Evolutionary conservation across 2,797 vertebrate genomes (phyloP), one percentile per base, ranked within the genome.

Genomic region (Menidia menidia): DNA sequence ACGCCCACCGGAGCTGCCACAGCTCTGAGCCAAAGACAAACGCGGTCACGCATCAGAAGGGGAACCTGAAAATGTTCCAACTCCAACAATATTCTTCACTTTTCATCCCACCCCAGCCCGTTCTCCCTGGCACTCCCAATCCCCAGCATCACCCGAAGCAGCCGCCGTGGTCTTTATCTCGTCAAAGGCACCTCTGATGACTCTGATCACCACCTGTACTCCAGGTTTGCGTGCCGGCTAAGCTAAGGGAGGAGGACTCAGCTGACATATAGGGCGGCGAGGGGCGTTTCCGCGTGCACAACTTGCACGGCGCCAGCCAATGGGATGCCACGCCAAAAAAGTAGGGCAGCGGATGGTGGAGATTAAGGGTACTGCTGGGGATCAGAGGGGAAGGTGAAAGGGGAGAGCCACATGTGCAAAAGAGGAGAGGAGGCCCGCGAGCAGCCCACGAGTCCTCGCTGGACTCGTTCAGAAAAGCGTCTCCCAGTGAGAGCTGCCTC

Each of bases 141-240:
- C 61, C 47, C 18, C 8, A 7, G 35, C 58, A 62, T 79, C 55
- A 1, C 41, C 8, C 1, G 16, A 71, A 44, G 63, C 54, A 35
- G 73, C 31, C 8, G 65, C 55, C 43, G 58, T 0, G 0, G 18
- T 42, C 42, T 79, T 69, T 68, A 65, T 44, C 71, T 68, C 74
- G 0, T 30, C 61, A 66, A 64, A 52, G 67, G 48, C 71, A 68
- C 68, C 47, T 75, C 83, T 81, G 69, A 85, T 63, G 71, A 75
- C 73, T 77, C 84, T 25, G 47, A 81, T 84, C 77, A 86, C 77
- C 82, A 81, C 80, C 76, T 84, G 63, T 25, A 8, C 76, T 52
- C 15, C 48, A 68, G 64, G 73, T 80, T 66, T 79, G 76, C 70
- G 66, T 85, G 80, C 71, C 68, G 81, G 41, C 71, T 88, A 83